Conservation (phyloP, 2,113 vertebrate species). For the Ictalurus punctatus region DNA sequence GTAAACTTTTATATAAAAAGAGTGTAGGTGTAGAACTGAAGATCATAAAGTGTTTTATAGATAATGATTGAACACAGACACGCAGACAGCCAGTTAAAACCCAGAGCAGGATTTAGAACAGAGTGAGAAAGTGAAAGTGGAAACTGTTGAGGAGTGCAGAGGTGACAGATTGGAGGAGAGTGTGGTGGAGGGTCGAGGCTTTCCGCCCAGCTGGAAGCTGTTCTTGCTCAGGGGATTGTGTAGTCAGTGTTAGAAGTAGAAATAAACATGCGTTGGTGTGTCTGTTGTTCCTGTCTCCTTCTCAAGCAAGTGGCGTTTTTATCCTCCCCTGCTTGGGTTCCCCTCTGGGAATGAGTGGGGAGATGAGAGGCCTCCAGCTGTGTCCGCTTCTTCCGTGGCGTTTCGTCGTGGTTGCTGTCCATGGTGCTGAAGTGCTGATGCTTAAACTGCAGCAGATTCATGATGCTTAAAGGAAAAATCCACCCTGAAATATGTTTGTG, state of each 20-base stretch:
- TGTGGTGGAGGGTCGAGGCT: slow-evolving; percentile 10
- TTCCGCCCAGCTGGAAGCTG: not conserved
- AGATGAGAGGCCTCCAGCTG: slow-evolving; percentile 18
- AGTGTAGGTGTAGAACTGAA: not conserved
- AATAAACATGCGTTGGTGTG: slow-evolving; percentile 11
- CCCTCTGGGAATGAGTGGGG: not conserved
- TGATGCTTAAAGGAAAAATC: not conserved
- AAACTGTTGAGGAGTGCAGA: not conserved
- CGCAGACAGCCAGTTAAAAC: not conserved
- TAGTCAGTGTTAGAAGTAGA: slow-evolving; percentile 3
- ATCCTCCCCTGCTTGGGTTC: not conserved
- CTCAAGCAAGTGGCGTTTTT: not conserved
- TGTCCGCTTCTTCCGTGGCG: not conserved
- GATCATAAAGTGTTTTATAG: not conserved
- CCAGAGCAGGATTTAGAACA: not conserved
- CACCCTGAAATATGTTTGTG: not conserved
- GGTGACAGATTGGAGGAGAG: slow-evolving; percentile 1
- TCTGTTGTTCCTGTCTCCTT: slow-evolving; percentile 1
- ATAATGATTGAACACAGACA: not conserved
- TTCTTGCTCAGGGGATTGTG: slow-evolving; percentile 8
- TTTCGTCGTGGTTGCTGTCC: not conserved
- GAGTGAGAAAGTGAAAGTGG: not conserved
- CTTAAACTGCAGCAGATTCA: not conserved
- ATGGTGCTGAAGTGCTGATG: not conserved
- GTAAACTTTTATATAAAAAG: not conserved